A percentile compares a stretch with the other conserved stretches of the same genome.
Conservation (phyloP, 2,797 vertebrate genomes). For the Spatula versicolor region DNA sequence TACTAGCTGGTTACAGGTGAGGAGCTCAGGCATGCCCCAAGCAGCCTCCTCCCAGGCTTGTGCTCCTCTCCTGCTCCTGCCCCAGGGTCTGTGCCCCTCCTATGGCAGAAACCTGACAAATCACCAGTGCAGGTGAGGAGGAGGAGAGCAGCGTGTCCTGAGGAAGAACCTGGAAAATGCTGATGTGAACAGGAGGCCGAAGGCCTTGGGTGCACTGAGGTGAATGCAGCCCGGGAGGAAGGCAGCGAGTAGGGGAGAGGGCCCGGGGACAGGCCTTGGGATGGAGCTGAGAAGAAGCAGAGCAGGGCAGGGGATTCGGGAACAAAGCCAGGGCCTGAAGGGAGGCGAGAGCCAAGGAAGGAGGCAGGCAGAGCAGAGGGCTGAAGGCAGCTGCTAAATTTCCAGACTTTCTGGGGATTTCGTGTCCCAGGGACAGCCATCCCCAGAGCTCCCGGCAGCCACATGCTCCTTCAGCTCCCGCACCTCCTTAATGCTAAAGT, state of each 20-base stretch:
- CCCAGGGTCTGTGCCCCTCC: neutral
- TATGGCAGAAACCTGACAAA: neutral
- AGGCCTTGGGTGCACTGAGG: neutral
- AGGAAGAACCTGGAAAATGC: neutral
- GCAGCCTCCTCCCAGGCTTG: neutral
- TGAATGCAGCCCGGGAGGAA: neutral
- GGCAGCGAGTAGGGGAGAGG: neutral
- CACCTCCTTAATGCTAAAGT: neutral
- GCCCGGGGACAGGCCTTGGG: neutral
- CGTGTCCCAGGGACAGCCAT: neutral
- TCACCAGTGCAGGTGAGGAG: neutral
- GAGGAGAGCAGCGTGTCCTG: neutral
- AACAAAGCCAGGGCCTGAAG: neutral
- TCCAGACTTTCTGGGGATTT: rapidly evolving
- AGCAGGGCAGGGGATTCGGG: neutral
- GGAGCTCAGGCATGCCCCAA: neutral
- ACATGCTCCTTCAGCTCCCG: neutral
- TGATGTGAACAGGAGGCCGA: neutral
- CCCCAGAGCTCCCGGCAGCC: neutral
- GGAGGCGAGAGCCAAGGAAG: rapidly evolving
- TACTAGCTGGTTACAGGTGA: neutral
- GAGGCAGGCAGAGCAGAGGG: neutral
- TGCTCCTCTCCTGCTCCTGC: neutral
- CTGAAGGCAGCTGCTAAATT: neutral
- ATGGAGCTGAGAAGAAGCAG: neutral